These are phyloP conservation scores for Patella depressa DNA, from an alignment of 2,888 invertebrate genomes.

Conservation along the genomic window DNA sequence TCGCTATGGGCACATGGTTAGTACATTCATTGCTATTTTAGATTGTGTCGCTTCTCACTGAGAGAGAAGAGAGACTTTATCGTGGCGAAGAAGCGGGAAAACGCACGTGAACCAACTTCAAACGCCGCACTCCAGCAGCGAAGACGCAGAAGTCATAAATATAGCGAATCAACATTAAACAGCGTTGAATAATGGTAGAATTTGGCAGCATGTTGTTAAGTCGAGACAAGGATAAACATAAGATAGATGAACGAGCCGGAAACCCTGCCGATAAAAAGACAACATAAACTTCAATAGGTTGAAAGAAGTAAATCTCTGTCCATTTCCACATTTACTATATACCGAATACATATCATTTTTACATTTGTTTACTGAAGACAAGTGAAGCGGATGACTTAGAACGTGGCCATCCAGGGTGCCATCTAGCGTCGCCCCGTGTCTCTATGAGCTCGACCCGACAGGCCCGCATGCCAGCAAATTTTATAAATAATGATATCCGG, in stretches of 20 bases:
- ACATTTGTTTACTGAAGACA: neutral
- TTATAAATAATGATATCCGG: conserved; percentile 7
- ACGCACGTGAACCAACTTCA: conserved; percentile 8
- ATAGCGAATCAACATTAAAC: conserved; percentile 1
- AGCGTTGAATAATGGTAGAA: conserved; percentile 1
- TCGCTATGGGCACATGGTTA: no score
- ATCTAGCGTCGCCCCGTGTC: neutral
- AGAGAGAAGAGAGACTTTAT: neutral
- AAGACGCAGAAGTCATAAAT: conserved; percentile 10
- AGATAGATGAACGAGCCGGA: no score
- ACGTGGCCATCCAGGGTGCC: conserved; percentile 6
- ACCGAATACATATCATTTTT: conserved; percentile 9
- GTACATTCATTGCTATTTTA: neutral
- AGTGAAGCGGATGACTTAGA: neutral
- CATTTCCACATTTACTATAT: neutral
- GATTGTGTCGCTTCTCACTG: neutral
- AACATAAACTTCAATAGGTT: neutral
- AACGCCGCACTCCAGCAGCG: neutral
- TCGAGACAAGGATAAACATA: neutral
- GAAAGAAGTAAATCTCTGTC: neutral
- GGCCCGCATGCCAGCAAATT: neutral
- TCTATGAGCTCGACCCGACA: neutral
- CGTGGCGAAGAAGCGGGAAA: neutral
- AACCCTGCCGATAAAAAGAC: neutral
- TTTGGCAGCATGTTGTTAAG: conserved; percentile 2